Evolutionary conservation across 2,113 vertebrate genomes (phyloP).

Genomic region (Platichthys flesus): DNA sequence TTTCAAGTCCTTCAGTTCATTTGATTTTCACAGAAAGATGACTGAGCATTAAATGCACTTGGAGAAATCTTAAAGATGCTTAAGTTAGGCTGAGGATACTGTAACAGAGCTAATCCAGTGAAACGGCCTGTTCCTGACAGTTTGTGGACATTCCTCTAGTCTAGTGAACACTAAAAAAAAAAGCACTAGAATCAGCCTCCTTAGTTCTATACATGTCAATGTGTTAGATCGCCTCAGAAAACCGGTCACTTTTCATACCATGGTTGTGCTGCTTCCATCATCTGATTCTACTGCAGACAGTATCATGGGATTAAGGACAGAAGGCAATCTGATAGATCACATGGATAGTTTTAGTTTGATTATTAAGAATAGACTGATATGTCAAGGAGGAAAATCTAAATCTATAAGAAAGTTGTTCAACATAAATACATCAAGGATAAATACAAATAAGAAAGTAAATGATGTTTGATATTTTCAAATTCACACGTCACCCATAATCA

Average conservation of each 20-base stretch:
- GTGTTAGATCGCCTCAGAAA: too few species aligned
- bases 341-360: not conserved
- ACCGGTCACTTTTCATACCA: too few species aligned
- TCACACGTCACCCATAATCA: too few species aligned
- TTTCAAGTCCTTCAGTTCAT: not conserved
- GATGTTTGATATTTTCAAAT: too few species aligned
- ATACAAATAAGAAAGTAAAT: too few species aligned
- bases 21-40: not conserved
- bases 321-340: not conserved
- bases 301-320: not conserved
- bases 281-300: not conserved
- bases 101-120: not conserved
- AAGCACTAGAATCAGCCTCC: not conserved
- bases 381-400: too few species aligned
- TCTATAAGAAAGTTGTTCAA: too few species aligned
- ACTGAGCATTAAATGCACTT: not conserved
- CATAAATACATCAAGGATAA: too few species aligned
- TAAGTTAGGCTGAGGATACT: not conserved
- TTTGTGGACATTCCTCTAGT: constrained; percentile 8
- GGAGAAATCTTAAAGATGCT: not conserved
- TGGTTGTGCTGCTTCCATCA: not conserved
- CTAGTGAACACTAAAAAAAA: not conserved
- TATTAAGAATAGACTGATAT: not conserved
- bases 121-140: constrained; percentile 1
- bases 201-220: too few species aligned